Evolutionary conservation across 2,888 invertebrate genomes (phyloP).

Genomic region (Cephalotes varians): DNA sequence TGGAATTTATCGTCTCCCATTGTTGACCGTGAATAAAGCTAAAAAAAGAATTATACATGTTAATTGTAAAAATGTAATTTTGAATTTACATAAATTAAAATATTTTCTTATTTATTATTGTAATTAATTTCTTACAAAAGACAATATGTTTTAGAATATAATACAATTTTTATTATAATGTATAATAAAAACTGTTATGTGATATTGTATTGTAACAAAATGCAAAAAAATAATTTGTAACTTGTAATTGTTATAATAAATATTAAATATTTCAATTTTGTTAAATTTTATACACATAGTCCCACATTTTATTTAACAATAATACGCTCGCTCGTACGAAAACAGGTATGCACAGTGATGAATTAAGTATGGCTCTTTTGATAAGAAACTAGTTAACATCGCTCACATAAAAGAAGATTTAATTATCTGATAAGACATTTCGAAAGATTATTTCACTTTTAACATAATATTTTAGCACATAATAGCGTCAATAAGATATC

Average conservation of each 20-base stretch:
- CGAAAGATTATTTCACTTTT: background rate
- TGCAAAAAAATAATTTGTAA: background rate
- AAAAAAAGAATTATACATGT: background rate
- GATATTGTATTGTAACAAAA: background rate
- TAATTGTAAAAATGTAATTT: background rate
- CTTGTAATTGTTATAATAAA: background rate
- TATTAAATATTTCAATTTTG: background rate
- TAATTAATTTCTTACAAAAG: background rate
- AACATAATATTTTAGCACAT: background rate
- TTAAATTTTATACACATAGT: background rate
- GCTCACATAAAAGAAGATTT: background rate
- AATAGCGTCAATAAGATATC: background rate
- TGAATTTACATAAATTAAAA: background rate
- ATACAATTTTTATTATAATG: background rate
- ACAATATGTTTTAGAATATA: background rate
- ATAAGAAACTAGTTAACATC: conserved; percentile 28
- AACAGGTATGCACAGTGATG: background rate
- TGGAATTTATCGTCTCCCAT: conserved; percentile 89
- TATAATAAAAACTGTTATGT: background rate
- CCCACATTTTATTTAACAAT: background rate
- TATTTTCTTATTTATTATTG: background rate
- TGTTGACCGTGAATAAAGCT: background rate
- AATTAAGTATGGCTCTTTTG: background rate
- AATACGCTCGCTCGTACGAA: background rate
- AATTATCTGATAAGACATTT: conserved; percentile 13